Conservation (phyloP, 1,140 invertebrate genomes). For the Eulimnadia texana region DNA sequence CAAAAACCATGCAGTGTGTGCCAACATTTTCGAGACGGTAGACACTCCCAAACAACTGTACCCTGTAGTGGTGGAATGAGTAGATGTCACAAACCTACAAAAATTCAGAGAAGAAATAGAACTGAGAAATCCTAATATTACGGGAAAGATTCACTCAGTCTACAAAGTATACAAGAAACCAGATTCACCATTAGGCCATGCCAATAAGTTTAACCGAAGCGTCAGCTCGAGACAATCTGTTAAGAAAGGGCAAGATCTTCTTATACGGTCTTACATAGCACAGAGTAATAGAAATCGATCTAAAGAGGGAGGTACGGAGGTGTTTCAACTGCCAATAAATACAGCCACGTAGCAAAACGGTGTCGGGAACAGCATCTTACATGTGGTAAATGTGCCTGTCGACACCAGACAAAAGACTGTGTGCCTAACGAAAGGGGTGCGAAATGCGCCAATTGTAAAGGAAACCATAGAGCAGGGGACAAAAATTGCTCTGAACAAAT, state of each 20-base stretch:
- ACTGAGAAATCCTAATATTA: neutral
- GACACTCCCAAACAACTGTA: neutral
- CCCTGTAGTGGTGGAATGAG: neutral
- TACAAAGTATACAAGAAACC: neutral
- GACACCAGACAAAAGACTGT: neutral
- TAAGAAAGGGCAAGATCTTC: neutral
- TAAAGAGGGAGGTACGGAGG: neutral
- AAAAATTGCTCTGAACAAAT: neutral
- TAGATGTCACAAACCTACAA: neutral
- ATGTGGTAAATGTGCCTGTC: slow-evolving; percentile 1
- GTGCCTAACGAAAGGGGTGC: neutral
- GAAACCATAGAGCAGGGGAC: neutral
- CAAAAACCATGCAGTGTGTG: no score
- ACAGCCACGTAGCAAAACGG: neutral
- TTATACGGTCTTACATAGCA: neutral
- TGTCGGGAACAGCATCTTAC: neutral
- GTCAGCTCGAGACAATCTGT: neutral
- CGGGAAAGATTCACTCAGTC: neutral
- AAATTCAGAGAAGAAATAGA: neutral
- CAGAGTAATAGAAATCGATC: neutral
- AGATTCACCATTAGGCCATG: neutral
- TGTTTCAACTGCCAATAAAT: slow-evolving; percentile 7
- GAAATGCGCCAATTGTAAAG: slow-evolving; percentile 1
- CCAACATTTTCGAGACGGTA: no score
- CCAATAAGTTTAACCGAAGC: neutral